phyloP scores from a whole-genome alignment of 2,113 vertebrate genomes.

The Megaleporinus macrocephalus region DNA sequence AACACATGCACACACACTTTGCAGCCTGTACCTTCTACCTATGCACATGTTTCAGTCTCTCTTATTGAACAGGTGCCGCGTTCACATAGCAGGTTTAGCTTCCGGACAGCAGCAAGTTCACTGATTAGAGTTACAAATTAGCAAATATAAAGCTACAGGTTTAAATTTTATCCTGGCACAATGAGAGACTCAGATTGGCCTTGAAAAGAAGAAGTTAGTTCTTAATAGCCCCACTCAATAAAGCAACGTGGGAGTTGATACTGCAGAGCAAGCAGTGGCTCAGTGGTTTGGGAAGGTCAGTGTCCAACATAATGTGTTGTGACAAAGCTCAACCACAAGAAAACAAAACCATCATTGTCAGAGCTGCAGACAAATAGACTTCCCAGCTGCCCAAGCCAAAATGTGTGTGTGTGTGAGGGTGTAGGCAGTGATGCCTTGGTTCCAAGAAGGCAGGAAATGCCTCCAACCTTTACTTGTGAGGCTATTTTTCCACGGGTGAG shows the following conservation, averaged over 20 bases:
- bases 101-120: neutral
- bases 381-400: slow-evolving; percentile 34
- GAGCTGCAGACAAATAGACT: slow-evolving; percentile 42
- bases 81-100: neutral
- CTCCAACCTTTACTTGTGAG: slow-evolving; percentile 59
- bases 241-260: neutral
- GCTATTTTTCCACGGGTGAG: slow-evolving; percentile 75
- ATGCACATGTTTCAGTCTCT: neutral
- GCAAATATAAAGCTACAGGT: neutral
- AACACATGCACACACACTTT: neutral
- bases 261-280: slow-evolving; percentile 33
- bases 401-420: slow-evolving; percentile 47
- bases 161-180: neutral
- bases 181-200: neutral
- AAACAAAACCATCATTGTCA: slow-evolving; percentile 52
- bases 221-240: no score
- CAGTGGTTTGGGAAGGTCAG: slow-evolving; percentile 38
- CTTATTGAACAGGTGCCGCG: neutral
- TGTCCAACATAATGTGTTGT: slow-evolving; percentile 44
- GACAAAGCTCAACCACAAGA: slow-evolving; percentile 31
- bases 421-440: slow-evolving; percentile 62
- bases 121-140: neutral
- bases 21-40: no score
- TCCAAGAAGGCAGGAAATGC: slow-evolving; percentile 64
- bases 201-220: neutral